Evolutionary conservation across 2,113 vertebrate species (phyloP).

Genomic region (Bostrychus sinensis): DNA sequence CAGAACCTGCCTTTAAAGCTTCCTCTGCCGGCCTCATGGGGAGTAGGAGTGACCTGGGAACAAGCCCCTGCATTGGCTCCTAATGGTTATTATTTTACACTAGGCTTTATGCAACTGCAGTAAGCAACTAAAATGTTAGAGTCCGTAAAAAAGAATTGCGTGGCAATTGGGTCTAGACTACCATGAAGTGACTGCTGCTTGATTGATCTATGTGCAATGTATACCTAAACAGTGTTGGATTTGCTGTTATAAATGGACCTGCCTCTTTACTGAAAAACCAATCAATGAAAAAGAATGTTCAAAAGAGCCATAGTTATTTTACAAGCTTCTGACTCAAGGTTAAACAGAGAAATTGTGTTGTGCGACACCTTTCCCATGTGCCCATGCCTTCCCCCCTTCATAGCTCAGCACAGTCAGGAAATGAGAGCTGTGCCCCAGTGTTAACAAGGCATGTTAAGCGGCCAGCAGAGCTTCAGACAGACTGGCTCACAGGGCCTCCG

Average conservation of each 20-base stretch:
- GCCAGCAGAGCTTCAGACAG: slow-evolving; percentile 48
- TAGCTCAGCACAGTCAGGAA: slow-evolving; percentile 57
- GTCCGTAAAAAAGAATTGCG: neutral
- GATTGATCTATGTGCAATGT: neutral
- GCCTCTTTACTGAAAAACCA: neutral
- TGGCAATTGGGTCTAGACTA: neutral
- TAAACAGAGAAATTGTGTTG: slow-evolving; percentile 23
- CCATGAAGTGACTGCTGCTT: neutral
- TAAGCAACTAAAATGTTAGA: neutral
- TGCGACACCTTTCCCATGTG: slow-evolving; percentile 49
- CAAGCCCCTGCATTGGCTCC: slow-evolving; percentile 48
- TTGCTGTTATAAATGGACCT: neutral
- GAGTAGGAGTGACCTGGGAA: slow-evolving; percentile 73
- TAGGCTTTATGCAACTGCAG: slow-evolving; percentile 14
- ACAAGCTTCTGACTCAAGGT: slow-evolving; percentile 15
- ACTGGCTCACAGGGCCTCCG: slow-evolving; percentile 32
- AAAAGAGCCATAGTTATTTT: neutral
- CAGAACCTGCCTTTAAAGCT: slow-evolving; percentile 67
- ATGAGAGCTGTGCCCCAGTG: slow-evolving; percentile 40
- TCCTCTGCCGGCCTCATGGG: slow-evolving; percentile 69
- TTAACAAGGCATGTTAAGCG: slow-evolving; percentile 55
- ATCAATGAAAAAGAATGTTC: neutral
- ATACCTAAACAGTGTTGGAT: neutral
- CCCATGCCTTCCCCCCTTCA: slow-evolving; percentile 17
- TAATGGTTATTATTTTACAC: slow-evolving; percentile 38